These are phyloP conservation scores for Nothocercus julius DNA, from an alignment of 2,113 vertebrate genomes.

Conservation along the genomic window DNA sequence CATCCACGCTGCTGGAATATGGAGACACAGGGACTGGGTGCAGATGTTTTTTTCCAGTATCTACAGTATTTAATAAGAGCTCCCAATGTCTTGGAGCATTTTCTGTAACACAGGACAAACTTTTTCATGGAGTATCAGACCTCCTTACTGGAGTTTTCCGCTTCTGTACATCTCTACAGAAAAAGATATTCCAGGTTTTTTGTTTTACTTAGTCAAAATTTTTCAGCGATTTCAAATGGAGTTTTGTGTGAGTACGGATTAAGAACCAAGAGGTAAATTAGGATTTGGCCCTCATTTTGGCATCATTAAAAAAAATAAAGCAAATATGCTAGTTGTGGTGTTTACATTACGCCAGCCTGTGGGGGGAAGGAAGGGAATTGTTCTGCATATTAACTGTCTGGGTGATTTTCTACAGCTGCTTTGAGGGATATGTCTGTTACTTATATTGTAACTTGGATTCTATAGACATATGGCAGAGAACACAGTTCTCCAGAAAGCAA, in stretches of 20 bases:
- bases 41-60: background rate
- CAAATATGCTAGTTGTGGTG: conserved; percentile 1
- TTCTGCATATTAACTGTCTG: conserved; percentile 61
- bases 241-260: background rate
- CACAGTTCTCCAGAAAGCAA: conserved; percentile 51
- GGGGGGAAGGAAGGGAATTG: conserved; percentile 22
- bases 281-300: background rate
- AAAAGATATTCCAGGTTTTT: background rate
- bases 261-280: background rate
- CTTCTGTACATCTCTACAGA: background rate
- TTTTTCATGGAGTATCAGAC: background rate
- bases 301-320: background rate
- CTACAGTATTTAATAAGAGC: background rate
- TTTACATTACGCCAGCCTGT: conserved; percentile 60
- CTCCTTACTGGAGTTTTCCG: background rate
- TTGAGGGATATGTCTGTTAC: conserved; percentile 60
- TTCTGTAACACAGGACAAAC: background rate
- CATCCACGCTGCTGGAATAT: background rate
- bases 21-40: background rate
- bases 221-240: background rate
- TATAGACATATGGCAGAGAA: conserved; percentile 43
- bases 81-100: background rate
- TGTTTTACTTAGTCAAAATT: background rate
- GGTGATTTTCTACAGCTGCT: conserved; percentile 68
- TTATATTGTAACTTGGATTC: conserved; percentile 54